Evolutionary conservation across 2,888 invertebrate species (phyloP), one percentile per base, ranked within the genome.

Genomic region (Blastobasis lacticolella): DNA sequence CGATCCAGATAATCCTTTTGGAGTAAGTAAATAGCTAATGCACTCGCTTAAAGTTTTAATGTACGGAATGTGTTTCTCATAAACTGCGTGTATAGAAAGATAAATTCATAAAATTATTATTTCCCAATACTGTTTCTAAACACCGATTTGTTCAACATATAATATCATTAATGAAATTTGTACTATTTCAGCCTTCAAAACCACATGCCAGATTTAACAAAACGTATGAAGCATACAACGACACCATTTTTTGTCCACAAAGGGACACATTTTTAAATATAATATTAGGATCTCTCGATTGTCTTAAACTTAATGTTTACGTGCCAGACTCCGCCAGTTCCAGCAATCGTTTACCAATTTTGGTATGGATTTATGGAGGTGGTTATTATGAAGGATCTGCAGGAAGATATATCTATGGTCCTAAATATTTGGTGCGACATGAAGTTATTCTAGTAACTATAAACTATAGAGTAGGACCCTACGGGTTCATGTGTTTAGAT

Each of bases 401-500:
- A 6, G 55, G 59, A 1, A 69, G 63, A 57, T 50, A 54, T 3
- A 0, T 61, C 0, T 68, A 56, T 48, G 73, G 71, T 0, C 75
- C 81, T 6, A 67, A 57, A 45, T 75, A 61, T 49, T 54, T 79
- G 8, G 64, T 79, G 6, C 66, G 62, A 49, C 73, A 78, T 58
- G 67, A 75, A 23, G 66, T 81, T 23, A 69, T 81, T 38, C 43
- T 80, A 3, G 72, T 81, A 0, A 68, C 71, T 4, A 38, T 80
- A 0, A 76, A 71, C 49, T 76, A 81, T 49, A 65, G 81, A 8
- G 46, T 71, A 0, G 77, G 75, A 9, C 64, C 73, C 0, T 81
- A 76, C 49, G 81, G 81, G 6, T 81, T 81, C 49, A 75, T 81
- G 74, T 78, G 78, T 45, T 62, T 79, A 0, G 69, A 71, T 46